Evolutionary conservation across 1,140 invertebrate species (phyloP).

Genomic region (Neuroterus valhalla): DNA sequence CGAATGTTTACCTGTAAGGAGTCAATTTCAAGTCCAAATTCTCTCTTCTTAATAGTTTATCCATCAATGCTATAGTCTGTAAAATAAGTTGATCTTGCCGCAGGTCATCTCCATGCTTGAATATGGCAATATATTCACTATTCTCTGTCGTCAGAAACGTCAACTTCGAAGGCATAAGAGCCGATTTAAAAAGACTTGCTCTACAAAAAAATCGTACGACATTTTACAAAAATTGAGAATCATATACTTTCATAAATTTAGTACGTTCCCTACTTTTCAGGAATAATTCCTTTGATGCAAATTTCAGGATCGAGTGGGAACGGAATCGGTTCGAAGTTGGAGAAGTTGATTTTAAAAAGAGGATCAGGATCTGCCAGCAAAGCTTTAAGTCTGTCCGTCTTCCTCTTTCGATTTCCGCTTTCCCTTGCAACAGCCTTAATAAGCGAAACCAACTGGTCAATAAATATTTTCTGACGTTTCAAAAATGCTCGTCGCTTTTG

Average conservation of each 20-base stretch:
- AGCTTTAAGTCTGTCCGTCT: slow-evolving; percentile 90
- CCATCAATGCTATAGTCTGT: slow-evolving; percentile 99
- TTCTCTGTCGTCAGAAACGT: slow-evolving; percentile 90
- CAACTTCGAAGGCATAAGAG: slow-evolving; percentile 97
- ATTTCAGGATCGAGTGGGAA: slow-evolving; percentile 96
- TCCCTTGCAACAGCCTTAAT: slow-evolving; percentile 94
- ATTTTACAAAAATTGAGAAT: slow-evolving; percentile 32
- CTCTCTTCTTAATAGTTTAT: slow-evolving; percentile 93
- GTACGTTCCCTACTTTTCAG: slow-evolving; percentile 79
- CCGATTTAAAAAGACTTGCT: slow-evolving; percentile 96
- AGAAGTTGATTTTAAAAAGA: slow-evolving; percentile 90
- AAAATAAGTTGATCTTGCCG: slow-evolving; percentile 98
- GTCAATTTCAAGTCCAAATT: slow-evolving; percentile 97
- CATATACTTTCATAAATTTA: slow-evolving; percentile 26
- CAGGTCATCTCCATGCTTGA: slow-evolving; percentile 99
- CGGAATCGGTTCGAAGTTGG: slow-evolving; percentile 93
- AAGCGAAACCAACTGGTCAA: slow-evolving; percentile 92
- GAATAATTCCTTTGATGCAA: slow-evolving; percentile 91
- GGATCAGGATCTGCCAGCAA: slow-evolving; percentile 87
- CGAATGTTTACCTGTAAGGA: slow-evolving; percentile 84
- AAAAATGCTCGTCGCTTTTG: slow-evolving; percentile 83
- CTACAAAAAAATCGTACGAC: slow-evolving; percentile 61
- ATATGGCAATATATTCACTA: slow-evolving; percentile 96
- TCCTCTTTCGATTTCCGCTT: slow-evolving; percentile 93
- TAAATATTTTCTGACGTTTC: slow-evolving; percentile 90